These are phyloP conservation scores for Cantharis nigra DNA, from an alignment of 2,888 invertebrate genomes.

Conservation along the genomic window DNA sequence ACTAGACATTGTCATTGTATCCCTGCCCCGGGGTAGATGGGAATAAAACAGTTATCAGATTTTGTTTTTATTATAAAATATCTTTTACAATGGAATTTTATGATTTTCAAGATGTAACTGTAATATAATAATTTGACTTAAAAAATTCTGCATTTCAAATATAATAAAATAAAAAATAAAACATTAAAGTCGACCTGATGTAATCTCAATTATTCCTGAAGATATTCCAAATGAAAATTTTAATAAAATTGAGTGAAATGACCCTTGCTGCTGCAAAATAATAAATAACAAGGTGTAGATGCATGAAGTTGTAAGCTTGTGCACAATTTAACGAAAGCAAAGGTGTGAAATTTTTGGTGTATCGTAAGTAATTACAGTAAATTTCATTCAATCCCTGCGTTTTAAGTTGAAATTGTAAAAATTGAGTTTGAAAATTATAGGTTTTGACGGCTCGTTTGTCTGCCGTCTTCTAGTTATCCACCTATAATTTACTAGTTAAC, in stretches of 20 bases:
- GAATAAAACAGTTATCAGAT: not conserved
- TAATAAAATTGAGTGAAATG: not conserved
- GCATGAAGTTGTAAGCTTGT: not conserved
- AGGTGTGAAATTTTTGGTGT: not conserved
- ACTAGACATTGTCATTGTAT: not conserved
- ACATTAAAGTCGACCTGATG: no score
- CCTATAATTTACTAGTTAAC: slow-evolving; percentile 46
- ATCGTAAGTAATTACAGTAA: not conserved
- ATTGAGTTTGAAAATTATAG: slow-evolving; percentile 48
- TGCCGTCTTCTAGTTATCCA: slow-evolving; percentile 48
- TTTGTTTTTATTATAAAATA: not conserved
- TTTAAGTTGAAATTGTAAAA: slow-evolving; percentile 42
- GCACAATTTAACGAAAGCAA: not conserved
- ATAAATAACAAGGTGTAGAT: not conserved
- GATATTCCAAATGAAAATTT: not conserved
- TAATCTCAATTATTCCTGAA: not conserved
- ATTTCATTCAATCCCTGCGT: slow-evolving; percentile 19
- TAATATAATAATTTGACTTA: no score
- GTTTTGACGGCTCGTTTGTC: slow-evolving; percentile 52
- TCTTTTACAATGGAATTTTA: not conserved
- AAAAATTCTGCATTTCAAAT: not conserved
- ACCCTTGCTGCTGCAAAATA: not conserved
- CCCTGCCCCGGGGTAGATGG: not conserved
- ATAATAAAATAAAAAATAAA: no score
- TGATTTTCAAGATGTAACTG: not conserved